phyloP scores from a whole-genome alignment of 2,888 invertebrate genomes.

The Nemotelus pantherinus region DNA sequence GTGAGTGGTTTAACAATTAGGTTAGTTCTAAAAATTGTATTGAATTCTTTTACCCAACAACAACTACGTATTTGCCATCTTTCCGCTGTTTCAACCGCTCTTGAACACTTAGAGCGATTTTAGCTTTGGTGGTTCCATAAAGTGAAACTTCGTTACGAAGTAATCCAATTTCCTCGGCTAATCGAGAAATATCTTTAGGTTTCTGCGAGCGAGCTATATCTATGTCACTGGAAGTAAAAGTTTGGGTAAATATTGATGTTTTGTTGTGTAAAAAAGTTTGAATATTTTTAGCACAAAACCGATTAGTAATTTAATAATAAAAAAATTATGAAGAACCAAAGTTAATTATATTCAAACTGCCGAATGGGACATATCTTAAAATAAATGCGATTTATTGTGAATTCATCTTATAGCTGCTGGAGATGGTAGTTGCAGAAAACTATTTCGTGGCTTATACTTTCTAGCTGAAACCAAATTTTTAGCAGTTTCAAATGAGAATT shows the following conservation, averaged over 20 bases:
- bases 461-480: no score
- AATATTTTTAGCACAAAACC: not conserved
- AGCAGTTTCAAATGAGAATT: no score
- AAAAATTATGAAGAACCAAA: not conserved
- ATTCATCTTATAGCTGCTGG: no score
- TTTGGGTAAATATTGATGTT: conserved; percentile 22
- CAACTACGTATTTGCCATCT: conserved; percentile 92
- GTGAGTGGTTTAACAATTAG: conserved; percentile 21
- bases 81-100: conserved; percentile 75
- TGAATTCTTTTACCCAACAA: conserved; percentile 80
- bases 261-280: no score
- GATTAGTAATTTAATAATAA: conserved; percentile 12
- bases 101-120: conserved; percentile 83
- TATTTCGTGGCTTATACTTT: no score
- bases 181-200: conserved; percentile 80
- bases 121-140: conserved; percentile 95
- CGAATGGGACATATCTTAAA: no score
- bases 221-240: conserved; percentile 76
- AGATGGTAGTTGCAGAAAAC: no score
- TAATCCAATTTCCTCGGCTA: conserved; percentile 89
- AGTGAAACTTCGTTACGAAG: conserved; percentile 82
- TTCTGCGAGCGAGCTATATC: conserved; percentile 87
- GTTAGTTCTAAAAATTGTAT: conserved; percentile 4
- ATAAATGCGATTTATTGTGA: no score
- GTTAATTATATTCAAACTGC: no score